phyloP scores from a whole-genome alignment of 2,797 vertebrate species.

The Ctenochaetus hawaiiensis region DNA sequence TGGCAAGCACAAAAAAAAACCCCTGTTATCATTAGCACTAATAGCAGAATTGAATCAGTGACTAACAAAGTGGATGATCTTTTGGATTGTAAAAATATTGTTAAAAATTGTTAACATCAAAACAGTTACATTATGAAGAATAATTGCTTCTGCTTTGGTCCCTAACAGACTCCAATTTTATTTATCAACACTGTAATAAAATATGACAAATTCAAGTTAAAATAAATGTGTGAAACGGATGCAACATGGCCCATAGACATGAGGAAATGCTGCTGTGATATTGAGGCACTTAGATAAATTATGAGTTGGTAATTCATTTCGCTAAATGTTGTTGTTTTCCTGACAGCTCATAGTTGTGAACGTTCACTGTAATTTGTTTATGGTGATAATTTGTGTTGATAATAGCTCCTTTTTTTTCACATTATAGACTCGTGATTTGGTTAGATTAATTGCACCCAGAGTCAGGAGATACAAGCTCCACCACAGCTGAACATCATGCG shows the following conservation, averaged over 20 bases:
- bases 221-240: constrained; percentile 23
- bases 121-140: constrained; percentile 6
- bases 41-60: constrained; percentile 12
- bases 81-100: neutral
- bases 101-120: neutral
- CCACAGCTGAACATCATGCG: neutral
- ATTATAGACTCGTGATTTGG: neutral
- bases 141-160: constrained; percentile 37
- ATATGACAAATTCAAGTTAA: constrained; percentile 40
- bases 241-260: constrained; percentile 27
- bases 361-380: constrained; percentile 17
- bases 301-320: constrained; percentile 33
- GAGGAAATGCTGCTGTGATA: neutral
- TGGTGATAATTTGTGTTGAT: constrained; percentile 3
- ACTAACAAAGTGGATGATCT: neutral
- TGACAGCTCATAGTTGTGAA: constrained; percentile 8
- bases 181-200: constrained; percentile 16
- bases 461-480: too few species aligned
- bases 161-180: neutral
- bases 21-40: neutral
- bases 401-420: neutral
- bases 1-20: neutral
- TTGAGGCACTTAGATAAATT: constrained; percentile 11
- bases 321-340: constrained; percentile 25
- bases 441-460: neutral